Evolutionary conservation across 2,113 vertebrate genomes (phyloP).

Genomic region (Loxodonta africana): DNA sequence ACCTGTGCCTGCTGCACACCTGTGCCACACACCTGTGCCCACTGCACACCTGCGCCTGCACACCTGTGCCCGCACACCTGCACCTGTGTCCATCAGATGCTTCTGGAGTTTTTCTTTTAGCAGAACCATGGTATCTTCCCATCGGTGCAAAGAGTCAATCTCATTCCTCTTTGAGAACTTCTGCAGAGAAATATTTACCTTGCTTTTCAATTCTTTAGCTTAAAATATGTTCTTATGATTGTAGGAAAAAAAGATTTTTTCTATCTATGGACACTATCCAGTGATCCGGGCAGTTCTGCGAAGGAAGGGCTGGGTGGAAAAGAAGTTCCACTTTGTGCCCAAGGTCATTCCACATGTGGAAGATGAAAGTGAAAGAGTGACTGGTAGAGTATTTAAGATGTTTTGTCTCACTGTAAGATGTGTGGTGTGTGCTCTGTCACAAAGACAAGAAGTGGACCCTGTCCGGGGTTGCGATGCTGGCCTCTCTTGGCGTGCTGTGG

Average conservation of each 20-base stretch:
- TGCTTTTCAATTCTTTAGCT: not conserved
- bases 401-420: not conserved
- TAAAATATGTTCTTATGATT: not conserved
- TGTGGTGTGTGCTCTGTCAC: not conserved
- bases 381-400: not conserved
- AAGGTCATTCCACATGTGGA: fast-evolving
- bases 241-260: constrained; percentile 85
- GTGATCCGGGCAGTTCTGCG: constrained; percentile 74
- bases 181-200: fast-evolving
- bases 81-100: too few relatives aligned
- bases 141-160: fast-evolving
- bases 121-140: fast-evolving
- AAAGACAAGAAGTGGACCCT: not conserved
- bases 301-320: constrained; percentile 86
- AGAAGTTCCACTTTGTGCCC: constrained; percentile 67
- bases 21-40: not conserved
- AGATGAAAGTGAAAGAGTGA: not conserved
- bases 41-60: not conserved
- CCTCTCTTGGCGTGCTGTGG: too few relatives aligned
- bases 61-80: not conserved
- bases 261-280: constrained; percentile 79
- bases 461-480: not conserved
- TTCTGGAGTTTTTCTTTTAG: too few relatives aligned
- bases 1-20: not conserved
- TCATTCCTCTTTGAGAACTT: not conserved